These are phyloP conservation scores for Buphagus erythrorhynchus DNA, from an alignment of 2,797 vertebrate genomes.

Conservation along the genomic window DNA sequence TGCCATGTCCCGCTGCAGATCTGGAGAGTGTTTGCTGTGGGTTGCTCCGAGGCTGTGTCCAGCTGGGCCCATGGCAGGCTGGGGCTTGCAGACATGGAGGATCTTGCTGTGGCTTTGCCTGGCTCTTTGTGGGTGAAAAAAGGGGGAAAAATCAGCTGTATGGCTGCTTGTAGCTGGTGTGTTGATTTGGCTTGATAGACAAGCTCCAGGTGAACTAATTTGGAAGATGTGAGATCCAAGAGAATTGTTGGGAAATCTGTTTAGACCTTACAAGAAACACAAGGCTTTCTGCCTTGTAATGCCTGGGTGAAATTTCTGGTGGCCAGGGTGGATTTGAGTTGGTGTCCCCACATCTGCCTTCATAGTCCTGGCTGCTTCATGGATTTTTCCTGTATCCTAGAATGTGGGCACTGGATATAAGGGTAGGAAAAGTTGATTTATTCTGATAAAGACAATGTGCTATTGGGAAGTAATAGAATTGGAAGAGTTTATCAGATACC, in stretches of 20 bases:
- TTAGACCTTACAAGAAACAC: not conserved
- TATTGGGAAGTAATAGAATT: not conserved
- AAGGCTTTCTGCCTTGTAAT: not conserved
- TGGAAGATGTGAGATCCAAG: not conserved
- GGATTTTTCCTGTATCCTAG: not conserved
- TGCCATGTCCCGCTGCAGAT: not conserved
- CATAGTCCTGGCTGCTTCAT: fast-evolving
- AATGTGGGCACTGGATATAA: not conserved
- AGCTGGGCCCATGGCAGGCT: not conserved
- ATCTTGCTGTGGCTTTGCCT: not conserved
- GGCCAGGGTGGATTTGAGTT: not conserved
- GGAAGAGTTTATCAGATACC: not conserved
- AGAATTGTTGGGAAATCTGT: not conserved
- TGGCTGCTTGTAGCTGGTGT: not conserved
- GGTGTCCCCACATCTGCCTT: not conserved
- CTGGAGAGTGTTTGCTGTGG: slow-evolving; percentile 1
- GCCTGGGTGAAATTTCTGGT: not conserved
- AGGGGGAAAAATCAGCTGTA: not conserved
- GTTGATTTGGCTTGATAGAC: not conserved
- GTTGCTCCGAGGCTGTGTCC: not conserved
- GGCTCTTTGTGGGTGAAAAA: not conserved
- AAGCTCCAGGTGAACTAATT: not conserved
- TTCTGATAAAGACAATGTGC: not conserved
- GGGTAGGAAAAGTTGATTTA: not conserved
- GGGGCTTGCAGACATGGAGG: not conserved